Percentiles rank a stretch among this genome's conserved stretches.
phyloP scores from a whole-genome alignment of 2,113 vertebrate species.

The Ptilorrhoa leucosticta region DNA sequence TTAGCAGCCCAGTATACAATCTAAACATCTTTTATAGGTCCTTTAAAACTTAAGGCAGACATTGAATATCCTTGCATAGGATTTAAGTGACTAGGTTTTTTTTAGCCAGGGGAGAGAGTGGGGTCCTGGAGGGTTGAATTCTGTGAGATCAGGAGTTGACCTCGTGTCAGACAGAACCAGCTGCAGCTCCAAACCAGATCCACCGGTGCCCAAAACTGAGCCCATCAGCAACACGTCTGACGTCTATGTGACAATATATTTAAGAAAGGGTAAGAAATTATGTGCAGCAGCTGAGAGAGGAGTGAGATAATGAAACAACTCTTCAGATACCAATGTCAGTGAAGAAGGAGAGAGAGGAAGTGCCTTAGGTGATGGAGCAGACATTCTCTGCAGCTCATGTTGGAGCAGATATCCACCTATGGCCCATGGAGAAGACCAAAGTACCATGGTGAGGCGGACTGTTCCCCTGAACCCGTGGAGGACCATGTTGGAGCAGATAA shows the following conservation, averaged over 20 bases:
- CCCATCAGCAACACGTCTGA: neutral
- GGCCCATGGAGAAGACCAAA: neutral
- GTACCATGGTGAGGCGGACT: neutral
- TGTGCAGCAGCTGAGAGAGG: neutral
- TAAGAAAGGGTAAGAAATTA: neutral
- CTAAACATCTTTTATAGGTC: neutral
- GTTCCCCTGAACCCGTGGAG: neutral
- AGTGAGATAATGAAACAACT: neutral
- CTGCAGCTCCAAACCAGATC: neutral
- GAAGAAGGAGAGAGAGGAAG: neutral
- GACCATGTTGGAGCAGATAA: neutral
- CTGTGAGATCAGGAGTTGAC: neutral
- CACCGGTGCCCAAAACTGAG: neutral
- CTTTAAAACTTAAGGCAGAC: neutral
- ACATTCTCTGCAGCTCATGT: neutral
- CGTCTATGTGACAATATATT: fast-evolving
- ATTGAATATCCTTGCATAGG: neutral
- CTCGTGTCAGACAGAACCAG: neutral
- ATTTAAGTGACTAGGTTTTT: neutral
- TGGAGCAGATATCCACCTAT: neutral
- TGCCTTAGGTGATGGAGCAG: neutral
- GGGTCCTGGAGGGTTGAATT: neutral
- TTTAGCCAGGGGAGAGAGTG: fast-evolving
- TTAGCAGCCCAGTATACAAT: neutral
- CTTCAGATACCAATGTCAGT: neutral